Evolutionary conservation across 2,797 vertebrate species (phyloP), one percentile per base, ranked within the genome.

Genomic region (Leuciscus waleckii): DNA sequence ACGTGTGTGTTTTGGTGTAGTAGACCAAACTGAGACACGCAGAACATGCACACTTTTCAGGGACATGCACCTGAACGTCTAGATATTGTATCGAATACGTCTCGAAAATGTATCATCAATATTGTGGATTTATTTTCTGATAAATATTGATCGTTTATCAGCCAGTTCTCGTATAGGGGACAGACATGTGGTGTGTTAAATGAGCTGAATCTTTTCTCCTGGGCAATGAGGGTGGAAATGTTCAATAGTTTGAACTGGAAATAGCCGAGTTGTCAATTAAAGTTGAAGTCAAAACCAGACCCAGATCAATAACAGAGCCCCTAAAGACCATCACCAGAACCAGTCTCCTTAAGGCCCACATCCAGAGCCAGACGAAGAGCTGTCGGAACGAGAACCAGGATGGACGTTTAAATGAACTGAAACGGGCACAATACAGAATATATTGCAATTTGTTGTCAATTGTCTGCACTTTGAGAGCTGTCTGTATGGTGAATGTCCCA

Each of bases 181-280:
- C 49, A 56, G 51, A 76, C 46, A 19, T 9, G 14, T 56, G 49
- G 49, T 2, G 74, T 58, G 49, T 76, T n/a, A 58, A 39, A 77
- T 39, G 21, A 56, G 32, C 74, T 35, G 8, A 75, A 54, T 75
- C 46, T 58, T 17, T 39, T 77, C 51, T 58, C 51, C 74, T 26
- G 51, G 74, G 74, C 13, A 76, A 39, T n/a, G 74, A 77, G 21
- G 74, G 21, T 41, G 56, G 54, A 61, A 17, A 56, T 37, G 32
- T 37, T 76, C 21, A 16, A 76, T 56, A 58, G 21, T 58, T n/a
- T 58, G 23, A n/a, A n/a, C 29, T 56, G 4, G 32, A 56, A n/a
- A 58, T 26, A 5, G 35, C 75, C 7, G 35, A 35, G 35, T 35
- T 19, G 7, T 14, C 75, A 77, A 77, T 61, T 77, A 61, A 35